phyloP scores from a whole-genome alignment of 2,888 invertebrate genomes.

The Norana najaformis region DNA sequence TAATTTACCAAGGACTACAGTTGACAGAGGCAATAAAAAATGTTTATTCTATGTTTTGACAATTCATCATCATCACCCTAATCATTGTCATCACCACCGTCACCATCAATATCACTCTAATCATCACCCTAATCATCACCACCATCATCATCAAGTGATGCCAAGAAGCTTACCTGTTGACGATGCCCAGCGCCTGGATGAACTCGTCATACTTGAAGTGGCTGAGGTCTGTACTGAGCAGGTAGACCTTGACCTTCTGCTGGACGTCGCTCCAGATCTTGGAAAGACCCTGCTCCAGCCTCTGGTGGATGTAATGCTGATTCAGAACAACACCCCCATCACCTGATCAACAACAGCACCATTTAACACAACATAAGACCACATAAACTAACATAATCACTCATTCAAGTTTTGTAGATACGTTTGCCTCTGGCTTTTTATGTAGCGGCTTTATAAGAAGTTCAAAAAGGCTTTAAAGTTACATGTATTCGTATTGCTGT shows the following conservation, averaged over 20 bases:
- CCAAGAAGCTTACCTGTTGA: constrained; percentile 70
- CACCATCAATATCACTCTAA: not conserved
- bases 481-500: no score
- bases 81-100: not conserved
- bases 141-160: not conserved
- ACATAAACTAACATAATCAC: no score
- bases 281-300: constrained; percentile 81
- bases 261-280: constrained; percentile 93
- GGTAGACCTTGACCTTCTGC: constrained; percentile 75
- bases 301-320: constrained; percentile 76
- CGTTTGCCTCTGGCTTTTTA: no score
- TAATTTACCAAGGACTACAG: no score
- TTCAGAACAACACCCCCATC: constrained; percentile 60
- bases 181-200: constrained; percentile 82
- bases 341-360: not conserved
- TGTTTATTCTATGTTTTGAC: no score
- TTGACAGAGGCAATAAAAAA: no score
- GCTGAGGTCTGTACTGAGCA: constrained; percentile 80
- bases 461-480: no score
- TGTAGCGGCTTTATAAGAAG: no score
- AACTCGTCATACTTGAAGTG: constrained; percentile 91
- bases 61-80: not conserved
- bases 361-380: not conserved
- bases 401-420: no score
- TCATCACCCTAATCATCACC: no score